Percentiles rank a stretch among this genome's conserved stretches.
These are phyloP conservation scores for Rhea americana DNA, from an alignment of 2,113 vertebrate species.

Conservation along the genomic window DNA sequence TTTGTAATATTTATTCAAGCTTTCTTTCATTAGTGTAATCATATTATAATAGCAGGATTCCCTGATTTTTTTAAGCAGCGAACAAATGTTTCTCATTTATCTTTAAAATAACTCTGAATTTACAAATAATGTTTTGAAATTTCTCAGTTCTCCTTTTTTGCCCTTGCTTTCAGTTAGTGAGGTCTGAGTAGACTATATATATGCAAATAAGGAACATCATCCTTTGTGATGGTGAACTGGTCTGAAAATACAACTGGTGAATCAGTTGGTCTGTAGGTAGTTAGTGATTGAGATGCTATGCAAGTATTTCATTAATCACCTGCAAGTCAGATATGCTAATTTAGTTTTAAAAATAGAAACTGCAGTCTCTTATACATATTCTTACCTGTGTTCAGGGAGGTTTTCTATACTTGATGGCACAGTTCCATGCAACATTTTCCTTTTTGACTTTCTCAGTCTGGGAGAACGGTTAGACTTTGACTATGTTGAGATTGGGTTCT, in stretches of 20 bases:
- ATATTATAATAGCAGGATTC: not conserved
- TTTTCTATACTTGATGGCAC: not conserved
- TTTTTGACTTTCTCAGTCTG: not conserved
- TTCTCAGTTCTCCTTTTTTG: slow-evolving; percentile 10
- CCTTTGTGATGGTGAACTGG: not conserved
- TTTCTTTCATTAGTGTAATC: not conserved
- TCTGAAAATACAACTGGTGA: not conserved
- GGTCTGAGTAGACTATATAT: not conserved
- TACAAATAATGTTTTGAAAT: not conserved
- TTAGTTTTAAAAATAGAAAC: not conserved
- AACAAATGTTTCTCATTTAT: not conserved
- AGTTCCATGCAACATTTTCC: not conserved
- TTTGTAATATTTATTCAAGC: not conserved
- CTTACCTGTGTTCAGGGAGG: not conserved
- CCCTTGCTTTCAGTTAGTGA: not conserved
- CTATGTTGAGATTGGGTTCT: not conserved
- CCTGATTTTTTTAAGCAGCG: not conserved
- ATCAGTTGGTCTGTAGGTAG: not conserved
- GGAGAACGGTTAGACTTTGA: not conserved
- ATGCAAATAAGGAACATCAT: not conserved
- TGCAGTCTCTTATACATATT: not conserved
- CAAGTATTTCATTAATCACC: not conserved
- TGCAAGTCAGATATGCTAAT: not conserved
- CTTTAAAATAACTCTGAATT: not conserved
- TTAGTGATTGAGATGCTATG: not conserved